Percentiles rank a stretch among this genome's conserved stretches.
These are phyloP conservation scores for Thereuonema tuberculata DNA, from an alignment of 1,140 invertebrate species.

Conservation along the genomic window DNA sequence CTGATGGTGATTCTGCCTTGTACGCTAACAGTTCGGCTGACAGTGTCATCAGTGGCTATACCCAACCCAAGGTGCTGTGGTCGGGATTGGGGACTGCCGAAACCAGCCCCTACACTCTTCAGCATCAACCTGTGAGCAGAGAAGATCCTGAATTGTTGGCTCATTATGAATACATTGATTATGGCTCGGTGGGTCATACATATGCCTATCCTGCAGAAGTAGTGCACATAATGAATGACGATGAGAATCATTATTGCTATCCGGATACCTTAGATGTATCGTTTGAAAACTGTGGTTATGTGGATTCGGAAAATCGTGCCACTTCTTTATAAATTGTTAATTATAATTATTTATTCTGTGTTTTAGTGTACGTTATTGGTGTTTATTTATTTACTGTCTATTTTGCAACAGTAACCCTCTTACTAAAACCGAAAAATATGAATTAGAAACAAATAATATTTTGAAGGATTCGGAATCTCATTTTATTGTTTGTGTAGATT, in stretches of 20 bases:
- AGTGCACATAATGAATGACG: background rate
- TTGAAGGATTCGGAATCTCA: too few species aligned
- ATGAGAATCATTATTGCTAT: background rate
- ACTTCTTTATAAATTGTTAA: background rate
- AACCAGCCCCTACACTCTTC: background rate
- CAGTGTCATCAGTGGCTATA: background rate
- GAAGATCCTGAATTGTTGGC: background rate
- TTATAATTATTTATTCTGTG: too few species aligned
- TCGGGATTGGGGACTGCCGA: background rate
- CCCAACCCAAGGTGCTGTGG: slow-evolving; percentile 1
- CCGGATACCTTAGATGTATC: background rate
- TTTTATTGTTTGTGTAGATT: too few species aligned
- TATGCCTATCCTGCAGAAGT: slow-evolving; percentile 3
- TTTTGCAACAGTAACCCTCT: background rate
- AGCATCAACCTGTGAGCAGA: background rate
- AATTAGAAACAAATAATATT: background rate
- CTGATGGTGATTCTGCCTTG: background rate
- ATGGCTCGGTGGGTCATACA: slow-evolving; percentile 1
- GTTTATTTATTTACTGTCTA: background rate
- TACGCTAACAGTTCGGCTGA: background rate
- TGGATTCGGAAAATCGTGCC: slow-evolving; percentile 5
- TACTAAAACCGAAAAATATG: background rate
- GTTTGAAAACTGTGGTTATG: slow-evolving; percentile 1
- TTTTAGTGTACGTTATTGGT: too few species aligned
- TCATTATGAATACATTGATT: slow-evolving; percentile 7